Evolutionary conservation across 92 coral and sea anemone species (phyloP).

Genomic region (Actinernus sp.): DNA sequence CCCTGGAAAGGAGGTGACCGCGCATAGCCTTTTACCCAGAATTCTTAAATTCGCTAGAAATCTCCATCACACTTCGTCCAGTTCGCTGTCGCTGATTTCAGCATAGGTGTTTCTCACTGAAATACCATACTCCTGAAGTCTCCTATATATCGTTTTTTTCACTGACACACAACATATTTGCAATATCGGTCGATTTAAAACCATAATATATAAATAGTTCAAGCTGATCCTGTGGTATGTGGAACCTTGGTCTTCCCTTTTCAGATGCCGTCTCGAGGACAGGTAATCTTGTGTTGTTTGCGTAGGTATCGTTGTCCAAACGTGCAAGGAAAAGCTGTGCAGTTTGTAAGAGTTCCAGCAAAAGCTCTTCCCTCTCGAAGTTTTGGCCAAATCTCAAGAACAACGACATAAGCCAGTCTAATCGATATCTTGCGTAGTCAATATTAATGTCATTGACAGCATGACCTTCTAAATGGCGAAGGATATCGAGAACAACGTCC

Average conservation of each 20-base stretch:
- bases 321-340: conserved; percentile 34
- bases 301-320: conserved; percentile 27
- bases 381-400: conserved; percentile 47
- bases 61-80: conserved; percentile 7
- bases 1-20: conserved; percentile 52
- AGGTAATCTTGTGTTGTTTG: conserved; percentile 1
- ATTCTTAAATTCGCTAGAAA: conserved; percentile 32
- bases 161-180: conserved; percentile 47
- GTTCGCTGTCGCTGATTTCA: too few species aligned
- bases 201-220: conserved; percentile 34
- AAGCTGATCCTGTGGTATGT: conserved; percentile 37
- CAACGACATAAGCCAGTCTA: conserved; percentile 70
- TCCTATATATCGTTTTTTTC: conserved; percentile 37
- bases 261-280: conserved; percentile 45
- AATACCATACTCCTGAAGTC: conserved; percentile 38
- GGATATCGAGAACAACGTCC: conserved; percentile 41
- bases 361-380: conserved; percentile 37
- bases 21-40: conserved; percentile 56
- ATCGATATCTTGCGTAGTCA: conserved; percentile 57
- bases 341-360: conserved; percentile 32
- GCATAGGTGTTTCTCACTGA: conserved; percentile 43
- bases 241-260: conserved; percentile 46
- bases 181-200: conserved; percentile 51
- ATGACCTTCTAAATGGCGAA: conserved; percentile 41
- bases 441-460: conserved; percentile 21